Conservation (phyloP, 2,888 invertebrate genomes). For the Scaptomyza tumidula region DNA sequence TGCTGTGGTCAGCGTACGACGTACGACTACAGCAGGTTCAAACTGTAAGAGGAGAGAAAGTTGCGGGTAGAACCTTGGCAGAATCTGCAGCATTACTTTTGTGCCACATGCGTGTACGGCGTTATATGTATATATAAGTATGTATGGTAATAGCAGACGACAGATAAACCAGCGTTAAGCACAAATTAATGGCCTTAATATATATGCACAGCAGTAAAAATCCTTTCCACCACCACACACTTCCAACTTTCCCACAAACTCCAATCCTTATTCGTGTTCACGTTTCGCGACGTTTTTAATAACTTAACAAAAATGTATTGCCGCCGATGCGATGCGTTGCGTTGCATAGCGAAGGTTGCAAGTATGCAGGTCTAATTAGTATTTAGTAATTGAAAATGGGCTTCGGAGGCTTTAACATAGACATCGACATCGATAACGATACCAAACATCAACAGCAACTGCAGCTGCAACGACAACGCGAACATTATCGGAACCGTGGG, state of each 20-base stretch:
- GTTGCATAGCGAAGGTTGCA: conserved; percentile 34
- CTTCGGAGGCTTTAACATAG: conserved; percentile 49
- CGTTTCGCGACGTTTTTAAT: conserved; percentile 62
- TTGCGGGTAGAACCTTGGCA: conserved; percentile 2
- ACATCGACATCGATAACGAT: conserved; percentile 45
- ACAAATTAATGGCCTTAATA: conserved; percentile 77
- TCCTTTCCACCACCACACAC: not conserved
- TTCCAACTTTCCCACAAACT: not conserved
- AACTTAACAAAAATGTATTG: conserved; percentile 73
- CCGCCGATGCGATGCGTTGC: no score
- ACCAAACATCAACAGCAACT: conserved; percentile 16
- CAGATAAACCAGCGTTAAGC: conserved; percentile 76
- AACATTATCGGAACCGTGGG: conserved; percentile 50
- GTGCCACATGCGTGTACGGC: conserved; percentile 60
- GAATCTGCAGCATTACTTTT: conserved; percentile 15
- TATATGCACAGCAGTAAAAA: conserved; percentile 59
- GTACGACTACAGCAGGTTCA: conserved; percentile 25
- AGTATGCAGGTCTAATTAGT: conserved; percentile 63
- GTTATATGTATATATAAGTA: conserved; percentile 25
- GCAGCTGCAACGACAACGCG: conserved; percentile 13
- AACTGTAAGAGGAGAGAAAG: not conserved
- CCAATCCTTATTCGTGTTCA: conserved; percentile 4
- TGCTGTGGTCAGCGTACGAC: conserved; percentile 32
- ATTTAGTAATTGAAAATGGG: conserved; percentile 76
- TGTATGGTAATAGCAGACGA: conserved; percentile 58